Evolutionary conservation across 2,797 vertebrate genomes (phyloP), one percentile per base, ranked within the genome.

Genomic region (Thaleichthys pacificus): DNA sequence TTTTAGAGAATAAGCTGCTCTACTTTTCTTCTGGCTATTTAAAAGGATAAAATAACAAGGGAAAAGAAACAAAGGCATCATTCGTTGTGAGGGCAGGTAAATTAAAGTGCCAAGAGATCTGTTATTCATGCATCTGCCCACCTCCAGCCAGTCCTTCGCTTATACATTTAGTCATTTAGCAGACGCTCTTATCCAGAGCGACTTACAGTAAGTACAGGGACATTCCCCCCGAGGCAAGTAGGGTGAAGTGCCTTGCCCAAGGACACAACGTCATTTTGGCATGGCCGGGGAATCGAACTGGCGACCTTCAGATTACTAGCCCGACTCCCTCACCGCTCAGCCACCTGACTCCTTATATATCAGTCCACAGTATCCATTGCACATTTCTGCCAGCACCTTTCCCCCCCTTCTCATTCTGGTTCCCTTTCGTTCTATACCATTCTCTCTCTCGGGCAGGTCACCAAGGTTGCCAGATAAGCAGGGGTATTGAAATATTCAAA

Each of bases 401-500:
- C 68, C 51, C 70, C 11, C 47, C 67, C 42, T 21, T 26, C n/a
- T 68, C 66, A 51, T 19, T 68, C 42, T 68, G 22, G 5, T 14
- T 57, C 51, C 30, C 51, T 68, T 49, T 57, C 67, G 14, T 15
- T 17, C 32, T 32, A 26, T 0, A 15, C 49, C 19, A 84, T 86
- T 84, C 71, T 84, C 87, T 90, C 89, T 87, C 85, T 84, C 86
- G 85, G 85, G 87, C 88, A 89, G 90, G 92, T 91, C 91, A 92
- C 74, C 82, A 85, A 86, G 88, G 84, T 82, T 83, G 82, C 82
- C 86, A 83, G 89, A 92, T 91, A 91, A 92, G 89, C 89, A 89
- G 82, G 79, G 83, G 82, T 87, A 86, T 91, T 93, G 89, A 94
- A 94, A 93, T 93, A 94, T 94, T 94, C 89, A 93, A 82, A 89